phyloP scores from a whole-genome alignment of 1,140 invertebrate genomes.

The Alviniconcha marisindica region DNA sequence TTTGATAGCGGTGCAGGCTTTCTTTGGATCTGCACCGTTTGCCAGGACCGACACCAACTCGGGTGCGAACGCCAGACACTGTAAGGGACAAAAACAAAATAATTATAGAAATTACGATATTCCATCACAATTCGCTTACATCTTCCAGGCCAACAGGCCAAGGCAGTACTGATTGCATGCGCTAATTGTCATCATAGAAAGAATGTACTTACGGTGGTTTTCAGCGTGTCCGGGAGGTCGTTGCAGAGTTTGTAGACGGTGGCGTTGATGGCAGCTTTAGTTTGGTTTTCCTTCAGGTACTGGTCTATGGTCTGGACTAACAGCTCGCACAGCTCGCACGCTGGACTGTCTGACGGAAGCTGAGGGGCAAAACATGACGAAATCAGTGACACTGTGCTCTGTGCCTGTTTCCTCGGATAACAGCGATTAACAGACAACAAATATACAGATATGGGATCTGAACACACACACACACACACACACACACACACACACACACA shows the following conservation, averaged over 20 bases:
- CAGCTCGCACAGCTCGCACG: conserved; percentile 45
- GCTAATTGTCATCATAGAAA: no score
- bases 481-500: neutral
- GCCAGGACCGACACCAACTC: conserved; percentile 28
- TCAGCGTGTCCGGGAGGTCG: conserved; percentile 31
- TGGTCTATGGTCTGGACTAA: conserved; percentile 40
- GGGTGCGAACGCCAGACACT: conserved; percentile 42
- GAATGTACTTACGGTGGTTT: conserved; percentile 36
- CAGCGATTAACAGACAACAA: neutral
- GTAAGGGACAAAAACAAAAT: neutral
- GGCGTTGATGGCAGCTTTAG: conserved; percentile 44
- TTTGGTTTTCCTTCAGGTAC: conserved; percentile 39
- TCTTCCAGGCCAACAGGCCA: no score
- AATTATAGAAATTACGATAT: neutral
- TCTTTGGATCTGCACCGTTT: conserved; percentile 37
- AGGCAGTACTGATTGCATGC: no score
- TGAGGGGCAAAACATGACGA: no score
- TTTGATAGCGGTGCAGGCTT: conserved; percentile 37
- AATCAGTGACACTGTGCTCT: no score
- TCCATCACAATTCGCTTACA: no score
- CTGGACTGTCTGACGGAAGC: neutral
- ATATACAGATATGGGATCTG: neutral
- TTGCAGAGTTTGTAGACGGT: conserved; percentile 46
- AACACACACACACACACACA: neutral
- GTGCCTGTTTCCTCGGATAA: no score